Evolutionary conservation across 2,888 invertebrate species (phyloP).

Genomic region (Drosophila infuscata): DNA sequence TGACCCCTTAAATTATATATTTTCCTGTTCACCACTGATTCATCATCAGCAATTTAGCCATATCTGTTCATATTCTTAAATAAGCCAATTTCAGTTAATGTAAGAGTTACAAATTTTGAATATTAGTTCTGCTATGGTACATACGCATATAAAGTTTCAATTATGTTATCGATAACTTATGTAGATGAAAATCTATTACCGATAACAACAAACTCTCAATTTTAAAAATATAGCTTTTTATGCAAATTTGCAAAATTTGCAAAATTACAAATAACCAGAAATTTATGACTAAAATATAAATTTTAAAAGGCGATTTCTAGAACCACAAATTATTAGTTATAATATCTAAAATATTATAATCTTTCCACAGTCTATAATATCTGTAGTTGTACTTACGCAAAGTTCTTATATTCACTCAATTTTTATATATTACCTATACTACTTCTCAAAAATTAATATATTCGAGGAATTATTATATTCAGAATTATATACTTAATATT

Average conservation of each 20-base stretch:
- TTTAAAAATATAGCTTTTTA: not conserved
- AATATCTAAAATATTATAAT: not conserved
- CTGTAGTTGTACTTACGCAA: not conserved
- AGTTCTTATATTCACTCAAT: too few species aligned
- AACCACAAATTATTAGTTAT: not conserved
- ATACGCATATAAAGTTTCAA: not conserved
- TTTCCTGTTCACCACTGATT: not conserved
- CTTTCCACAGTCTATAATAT: too few species aligned
- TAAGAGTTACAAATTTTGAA: not conserved
- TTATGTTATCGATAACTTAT: not conserved
- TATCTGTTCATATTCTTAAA: not conserved
- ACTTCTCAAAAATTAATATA: not conserved
- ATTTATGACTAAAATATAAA: not conserved
- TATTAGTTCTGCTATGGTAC: accelerated
- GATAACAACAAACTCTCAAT: not conserved
- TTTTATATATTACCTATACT: too few species aligned
- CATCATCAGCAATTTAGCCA: not conserved
- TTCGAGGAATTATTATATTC: not conserved
- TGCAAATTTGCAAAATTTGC: too few species aligned
- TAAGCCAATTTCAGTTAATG: not conserved
- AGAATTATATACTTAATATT: not conserved
- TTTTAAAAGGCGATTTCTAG: not conserved
- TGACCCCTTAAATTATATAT: not conserved
- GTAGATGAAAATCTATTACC: not conserved
- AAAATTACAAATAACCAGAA: not conserved